Percentiles rank a stretch among this genome's conserved stretches.
phyloP scores from a whole-genome alignment of 2,797 vertebrate genomes.

The Pelochelys cantorii region DNA sequence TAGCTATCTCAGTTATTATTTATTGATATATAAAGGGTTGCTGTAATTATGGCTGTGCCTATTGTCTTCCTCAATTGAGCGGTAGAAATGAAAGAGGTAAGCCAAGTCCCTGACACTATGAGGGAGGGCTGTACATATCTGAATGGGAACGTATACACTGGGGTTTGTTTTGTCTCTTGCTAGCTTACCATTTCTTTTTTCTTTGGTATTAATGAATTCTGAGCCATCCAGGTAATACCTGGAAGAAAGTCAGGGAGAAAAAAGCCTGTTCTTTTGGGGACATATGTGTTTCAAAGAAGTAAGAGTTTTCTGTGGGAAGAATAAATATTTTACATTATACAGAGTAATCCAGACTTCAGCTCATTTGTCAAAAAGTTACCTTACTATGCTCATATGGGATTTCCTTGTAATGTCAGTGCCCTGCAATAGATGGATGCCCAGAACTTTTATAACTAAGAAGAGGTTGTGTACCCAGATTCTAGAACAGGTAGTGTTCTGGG shows the following conservation, averaged over 20 bases:
- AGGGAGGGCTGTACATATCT: neutral
- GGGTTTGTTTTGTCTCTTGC: neutral
- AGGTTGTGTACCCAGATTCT: neutral
- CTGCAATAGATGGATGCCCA: neutral
- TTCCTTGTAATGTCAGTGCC: neutral
- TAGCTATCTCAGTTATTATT: neutral
- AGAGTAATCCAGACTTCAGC: neutral
- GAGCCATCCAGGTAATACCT: neutral
- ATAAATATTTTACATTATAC: conserved; percentile 12
- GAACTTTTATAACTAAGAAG: neutral
- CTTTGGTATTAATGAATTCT: neutral
- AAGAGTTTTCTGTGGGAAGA: neutral
- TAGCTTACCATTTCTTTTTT: neutral
- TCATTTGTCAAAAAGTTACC: neutral
- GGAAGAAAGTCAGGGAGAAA: neutral
- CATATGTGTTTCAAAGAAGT: neutral
- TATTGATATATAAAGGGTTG: neutral
- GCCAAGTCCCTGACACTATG: neutral
- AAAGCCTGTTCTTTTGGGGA: neutral
- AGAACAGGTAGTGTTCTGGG: neutral
- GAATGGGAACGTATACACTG: neutral
- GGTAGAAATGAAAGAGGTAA: neutral
- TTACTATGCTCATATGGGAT: neutral
- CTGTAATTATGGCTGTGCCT: neutral
- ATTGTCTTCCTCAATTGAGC: neutral